Base-by-base conservation (phyloP, 2,797 vertebrate species). In the Salarias fasciatus region DNA sequence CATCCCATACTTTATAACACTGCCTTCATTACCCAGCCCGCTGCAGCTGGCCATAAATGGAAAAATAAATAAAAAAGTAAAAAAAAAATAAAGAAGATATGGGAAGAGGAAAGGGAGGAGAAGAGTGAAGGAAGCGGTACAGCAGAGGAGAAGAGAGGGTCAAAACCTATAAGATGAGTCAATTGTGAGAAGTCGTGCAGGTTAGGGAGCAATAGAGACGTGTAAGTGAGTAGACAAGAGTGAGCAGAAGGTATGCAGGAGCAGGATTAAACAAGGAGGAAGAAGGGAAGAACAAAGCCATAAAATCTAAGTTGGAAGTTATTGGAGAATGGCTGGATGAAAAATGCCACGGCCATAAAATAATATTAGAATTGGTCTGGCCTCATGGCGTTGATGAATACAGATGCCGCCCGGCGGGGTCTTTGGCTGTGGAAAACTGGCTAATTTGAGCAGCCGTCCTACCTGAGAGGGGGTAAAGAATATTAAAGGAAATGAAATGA, bases 271-370 rank as follows among this genome's bases (percentile, higher is more conserved):
- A 80, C 51, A 11, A n/a, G 11, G 49, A 11, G n/a, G 11, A 47
- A 46, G 24, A 33, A 6, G 64, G 30, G 58, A 78, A 65, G 64
- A 63, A 65, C 61, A 71, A 73, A 80, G 69, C 61, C 59, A 86
- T 89, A 80, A 88, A 86, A 73, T 69, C 55, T 53, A 76, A 82
- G 77, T 68, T 80, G 51, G 79, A 82, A 78, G 79, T 86, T 87
- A 89, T 88, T 82, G 75, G 77, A 84, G 69, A 72, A 41, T 57
- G 63, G 53, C 68, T 77, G 72, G 69, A 80, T 81, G 72, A 89
- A 89, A 89, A 91, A 89, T 89, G 54, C 59, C 77, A 79, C 70
- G 11, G 48, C 63, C 80, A 85, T 92, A 86, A 88, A 91, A 90
- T 87, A 86, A 86, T 90, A 88, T 91, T 84, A 86, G 75, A 86